Base-by-base conservation (phyloP, 2,797 vertebrate genomes). In the Lindbergichthys nudifrons region DNA sequence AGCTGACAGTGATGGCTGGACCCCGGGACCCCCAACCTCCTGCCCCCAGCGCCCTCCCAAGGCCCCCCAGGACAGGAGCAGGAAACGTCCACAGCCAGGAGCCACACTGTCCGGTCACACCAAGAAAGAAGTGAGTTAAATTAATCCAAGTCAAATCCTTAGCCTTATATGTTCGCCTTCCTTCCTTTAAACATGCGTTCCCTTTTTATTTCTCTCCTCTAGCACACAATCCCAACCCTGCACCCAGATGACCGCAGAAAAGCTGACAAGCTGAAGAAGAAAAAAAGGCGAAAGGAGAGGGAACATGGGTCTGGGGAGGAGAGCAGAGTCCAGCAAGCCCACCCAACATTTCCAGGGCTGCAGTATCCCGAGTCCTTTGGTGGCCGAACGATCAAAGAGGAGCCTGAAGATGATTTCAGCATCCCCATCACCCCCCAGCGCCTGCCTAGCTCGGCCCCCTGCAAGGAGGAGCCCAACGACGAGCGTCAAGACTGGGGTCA, bases 1-100 rank as follows among this genome's bases (percentile, higher is more conserved):
- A 0, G 92, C 95, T 0, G 98, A 99, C 93, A 99, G 98, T 0
- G 98, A 99, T 5, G 95, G 96, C 71, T 98, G 97, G 97, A 96
- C 98, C 0, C 88, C 96, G 0, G 92, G 94, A 2, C 95, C 95
- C 70, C 82, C 92, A 0, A 82, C 95, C 47, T 81, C 90, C 19
- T 88, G 90, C 65, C 69, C 89, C 18, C 87, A 90, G 83, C 57
- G 82, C 81, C 2, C 88, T 78, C 0, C 78, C 83, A 0, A 94
- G 92, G 21, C 82, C 89, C 75, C 90, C 14, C 79, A 94, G 92
- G 87, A 95, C 94, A 0, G 77, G 75, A 91, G 58, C 90, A 85
- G 92, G 65, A 93, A 92, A 51, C 89, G 88, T 64, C 88, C 89
- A 56, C 88, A 82, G 51, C 79, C 88, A 89, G 96, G 64, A 91